Percentiles rank a stretch among this genome's conserved stretches.
phyloP scores from a whole-genome alignment of 2,888 invertebrate species.

The Autographa pulchrina region DNA sequence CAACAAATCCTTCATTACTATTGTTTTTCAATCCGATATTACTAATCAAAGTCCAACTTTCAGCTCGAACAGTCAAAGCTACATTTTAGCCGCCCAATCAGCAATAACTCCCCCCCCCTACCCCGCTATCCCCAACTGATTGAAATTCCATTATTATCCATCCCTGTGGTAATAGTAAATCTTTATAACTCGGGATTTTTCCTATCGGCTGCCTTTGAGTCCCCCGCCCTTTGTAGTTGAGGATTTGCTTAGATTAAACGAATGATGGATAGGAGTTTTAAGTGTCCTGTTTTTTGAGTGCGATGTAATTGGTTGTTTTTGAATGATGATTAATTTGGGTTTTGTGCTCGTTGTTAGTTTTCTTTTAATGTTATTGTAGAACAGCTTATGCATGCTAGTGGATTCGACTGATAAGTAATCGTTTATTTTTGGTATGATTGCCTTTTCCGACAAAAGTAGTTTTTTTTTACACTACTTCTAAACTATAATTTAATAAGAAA shows the following conservation, averaged over 20 bases:
- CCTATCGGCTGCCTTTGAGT: conserved; percentile 74
- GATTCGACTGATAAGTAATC: neutral
- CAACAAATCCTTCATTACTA: conserved; percentile 43
- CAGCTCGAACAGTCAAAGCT: conserved; percentile 55
- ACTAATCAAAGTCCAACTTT: conserved; percentile 58
- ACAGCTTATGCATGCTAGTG: neutral
- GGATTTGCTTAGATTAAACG: conserved; percentile 75
- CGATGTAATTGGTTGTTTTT: conserved; percentile 35
- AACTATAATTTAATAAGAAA: too few relatives aligned
- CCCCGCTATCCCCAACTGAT: conserved; percentile 71
- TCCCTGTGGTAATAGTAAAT: conserved; percentile 80
- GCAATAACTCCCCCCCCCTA: conserved; percentile 55
- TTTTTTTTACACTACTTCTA: too few relatives aligned
- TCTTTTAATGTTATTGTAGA: neutral
- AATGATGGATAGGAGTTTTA: conserved; percentile 64
- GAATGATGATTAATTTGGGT: conserved; percentile 22
- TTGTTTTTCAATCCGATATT: conserved; percentile 59
- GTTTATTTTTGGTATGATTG: too few relatives aligned
- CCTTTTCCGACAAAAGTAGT: too few relatives aligned
- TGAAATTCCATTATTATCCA: conserved; percentile 88
- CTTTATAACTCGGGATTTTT: conserved; percentile 81
- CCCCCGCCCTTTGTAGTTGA: conserved; percentile 73
- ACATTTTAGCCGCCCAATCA: conserved; percentile 62
- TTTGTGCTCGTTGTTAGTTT: conserved; percentile 9
- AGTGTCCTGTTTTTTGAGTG: conserved; percentile 6